Conservation (phyloP, 2,888 invertebrate genomes). For the Rhagonycha lutea region DNA sequence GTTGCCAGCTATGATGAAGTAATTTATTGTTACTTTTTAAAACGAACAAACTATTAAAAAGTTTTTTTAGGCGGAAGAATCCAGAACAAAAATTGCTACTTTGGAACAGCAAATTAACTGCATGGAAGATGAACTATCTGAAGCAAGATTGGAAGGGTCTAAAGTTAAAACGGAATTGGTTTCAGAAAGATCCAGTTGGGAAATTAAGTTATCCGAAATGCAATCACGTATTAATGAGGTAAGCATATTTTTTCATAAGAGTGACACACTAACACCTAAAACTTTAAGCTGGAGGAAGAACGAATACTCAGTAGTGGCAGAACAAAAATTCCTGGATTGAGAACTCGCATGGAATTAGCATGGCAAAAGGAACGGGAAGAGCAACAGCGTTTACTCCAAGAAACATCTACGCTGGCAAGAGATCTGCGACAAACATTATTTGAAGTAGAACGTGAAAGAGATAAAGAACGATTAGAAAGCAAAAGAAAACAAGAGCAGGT, state of each 20-base stretch:
- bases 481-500: constrained; percentile 84
- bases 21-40: constrained; percentile 29
- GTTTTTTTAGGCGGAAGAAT: constrained; percentile 65
- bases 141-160: constrained; percentile 79
- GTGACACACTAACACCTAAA: neutral
- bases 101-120: constrained; percentile 84
- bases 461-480: constrained; percentile 85
- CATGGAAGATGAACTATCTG: constrained; percentile 87
- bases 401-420: constrained; percentile 86
- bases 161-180: constrained; percentile 88
- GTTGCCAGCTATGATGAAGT: constrained; percentile 77
- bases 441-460: constrained; percentile 87
- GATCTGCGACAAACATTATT: constrained; percentile 86
- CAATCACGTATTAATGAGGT: constrained; percentile 86
- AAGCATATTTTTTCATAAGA: constrained; percentile 20
- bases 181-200: constrained; percentile 83
- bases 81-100: constrained; percentile 69
- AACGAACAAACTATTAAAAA: neutral
- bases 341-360: constrained; percentile 86
- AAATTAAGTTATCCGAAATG: constrained; percentile 86
- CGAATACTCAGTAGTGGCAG: constrained; percentile 80
- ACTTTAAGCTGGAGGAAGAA: constrained; percentile 80
- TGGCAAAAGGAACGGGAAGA: constrained; percentile 95
- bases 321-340: constrained; percentile 82
- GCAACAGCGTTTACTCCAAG: constrained; percentile 85